Evolutionary conservation across 2,888 invertebrate species (phyloP), one percentile per base, ranked within the genome.

Genomic region (Sericinus montela): DNA sequence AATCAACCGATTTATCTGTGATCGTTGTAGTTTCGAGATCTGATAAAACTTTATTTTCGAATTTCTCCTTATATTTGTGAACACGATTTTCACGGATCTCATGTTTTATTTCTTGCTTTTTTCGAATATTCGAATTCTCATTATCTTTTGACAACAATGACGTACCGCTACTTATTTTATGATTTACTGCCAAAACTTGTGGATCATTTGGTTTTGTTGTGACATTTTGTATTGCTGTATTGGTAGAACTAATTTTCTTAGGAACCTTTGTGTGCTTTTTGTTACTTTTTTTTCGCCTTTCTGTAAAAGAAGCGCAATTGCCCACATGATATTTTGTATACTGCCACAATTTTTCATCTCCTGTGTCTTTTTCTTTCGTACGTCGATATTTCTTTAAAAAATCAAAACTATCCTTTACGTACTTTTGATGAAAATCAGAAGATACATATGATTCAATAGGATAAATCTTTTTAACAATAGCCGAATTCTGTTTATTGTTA

Each of bases 271-370:
- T 16, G 13, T 54, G 64, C 8, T 75, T 69, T 58, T 75, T 77
- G 52, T 67, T 79, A 58, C 66, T 78, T 16, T 16, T 41, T 51
- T 68, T 76, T 47, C 69, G 75, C 45, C 73, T 68, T 59, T 75
- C 71, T n/a, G 57, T 46, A 28, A 61, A 54, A n/a, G 75, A 72
- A 47, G 72, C 76, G 4, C 71, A 72, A 53, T 68, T 71, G 30
- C 80, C 80, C 1, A 78, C 74, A 7, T 60, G 67, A 62, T 80
- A 81, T 59, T 84, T 83, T 37, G 75, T 69, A 58, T 68, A 79
- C 0, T 78, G 80, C 77, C 79, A 80, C 67, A 75, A 71, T 43
- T 75, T 80, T 59, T 80, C 79, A 6, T 62, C 64, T 55, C 65
- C 66, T 7, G 63, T 60, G 14, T 62, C 59, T 19, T 59, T 39